Percentiles rank a stretch among this genome's conserved stretches.
Conservation (phyloP, 2,113 vertebrate genomes). For the Gymnocephalus cernua region DNA sequence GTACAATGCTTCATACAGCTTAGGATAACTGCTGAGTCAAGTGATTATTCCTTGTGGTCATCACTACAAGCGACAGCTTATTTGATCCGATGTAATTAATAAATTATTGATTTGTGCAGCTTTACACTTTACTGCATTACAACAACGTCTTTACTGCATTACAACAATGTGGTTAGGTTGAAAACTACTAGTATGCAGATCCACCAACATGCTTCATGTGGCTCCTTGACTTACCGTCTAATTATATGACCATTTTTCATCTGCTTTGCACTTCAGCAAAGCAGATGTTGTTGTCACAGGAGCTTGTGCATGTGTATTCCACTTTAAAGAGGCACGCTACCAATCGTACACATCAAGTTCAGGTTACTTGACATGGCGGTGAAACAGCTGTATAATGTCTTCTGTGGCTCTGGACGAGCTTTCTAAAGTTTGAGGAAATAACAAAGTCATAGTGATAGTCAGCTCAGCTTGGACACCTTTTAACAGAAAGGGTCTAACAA, state of each 20-base stretch:
- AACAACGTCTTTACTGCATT: not conserved
- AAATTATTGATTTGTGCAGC: constrained; percentile 6
- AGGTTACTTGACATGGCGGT: not conserved
- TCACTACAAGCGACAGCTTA: too few species aligned
- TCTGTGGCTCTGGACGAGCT: not conserved
- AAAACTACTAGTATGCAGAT: not conserved
- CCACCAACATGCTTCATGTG: not conserved
- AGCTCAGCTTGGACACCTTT: not conserved
- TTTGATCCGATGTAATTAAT: not conserved
- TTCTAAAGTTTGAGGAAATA: not conserved
- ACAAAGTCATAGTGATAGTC: constrained; percentile 5
- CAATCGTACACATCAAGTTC: not conserved
- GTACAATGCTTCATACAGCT: not conserved
- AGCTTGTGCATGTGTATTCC: not conserved
- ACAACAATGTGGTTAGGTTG: not conserved
- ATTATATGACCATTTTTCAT: not conserved
- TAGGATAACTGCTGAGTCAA: not conserved
- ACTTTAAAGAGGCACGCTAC: not conserved
- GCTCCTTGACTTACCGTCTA: not conserved
- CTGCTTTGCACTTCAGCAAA: constrained; percentile 12
- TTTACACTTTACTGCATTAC: constrained; percentile 3
- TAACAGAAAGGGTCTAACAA: not conserved
- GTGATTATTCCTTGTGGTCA: not conserved
- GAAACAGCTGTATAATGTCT: not conserved
- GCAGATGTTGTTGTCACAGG: constrained; percentile 1